Evolutionary conservation across 2,113 vertebrate species (phyloP).

Genomic region (Anarhynchus alexandrinus): DNA sequence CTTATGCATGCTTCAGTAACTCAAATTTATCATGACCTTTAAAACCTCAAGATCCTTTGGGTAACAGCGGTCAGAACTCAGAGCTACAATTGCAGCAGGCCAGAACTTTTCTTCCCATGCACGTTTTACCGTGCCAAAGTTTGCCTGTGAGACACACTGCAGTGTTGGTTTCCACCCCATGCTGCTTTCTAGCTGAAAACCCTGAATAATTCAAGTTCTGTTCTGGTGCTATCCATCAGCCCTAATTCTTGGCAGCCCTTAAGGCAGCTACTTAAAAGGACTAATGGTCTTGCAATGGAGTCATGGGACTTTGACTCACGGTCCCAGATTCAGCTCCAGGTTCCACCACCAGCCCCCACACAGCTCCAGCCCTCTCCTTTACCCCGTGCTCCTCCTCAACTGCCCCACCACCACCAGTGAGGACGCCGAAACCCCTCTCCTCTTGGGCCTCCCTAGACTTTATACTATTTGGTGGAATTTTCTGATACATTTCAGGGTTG

Average conservation of each 20-base stretch:
- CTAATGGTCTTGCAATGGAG: conserved; percentile 31
- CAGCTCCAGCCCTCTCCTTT: not conserved
- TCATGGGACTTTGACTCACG: conserved; percentile 54
- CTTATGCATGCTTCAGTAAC: not conserved
- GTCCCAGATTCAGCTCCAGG: not conserved
- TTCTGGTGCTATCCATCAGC: conserved; percentile 29
- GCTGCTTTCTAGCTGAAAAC: not conserved
- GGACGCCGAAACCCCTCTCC: accelerated
- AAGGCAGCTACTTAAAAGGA: conserved; percentile 46
- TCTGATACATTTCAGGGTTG: not conserved
- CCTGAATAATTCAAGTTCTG: not conserved
- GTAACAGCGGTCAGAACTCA: not conserved
- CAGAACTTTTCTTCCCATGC: not conserved
- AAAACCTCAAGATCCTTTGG: not conserved
- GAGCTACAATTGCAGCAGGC: not conserved
- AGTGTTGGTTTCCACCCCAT: not conserved
- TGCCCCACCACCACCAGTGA: accelerated
- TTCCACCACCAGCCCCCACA: not conserved
- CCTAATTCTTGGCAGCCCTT: conserved; percentile 29
- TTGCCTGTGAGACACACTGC: not conserved
- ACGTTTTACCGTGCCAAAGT: not conserved
- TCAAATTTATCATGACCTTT: not conserved
- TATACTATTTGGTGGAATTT: not conserved
- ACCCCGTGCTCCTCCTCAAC: not conserved
- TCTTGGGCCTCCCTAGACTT: not conserved